Evolutionary conservation across 2,113 vertebrate species (phyloP).

Genomic region (Platichthys stellatus): DNA sequence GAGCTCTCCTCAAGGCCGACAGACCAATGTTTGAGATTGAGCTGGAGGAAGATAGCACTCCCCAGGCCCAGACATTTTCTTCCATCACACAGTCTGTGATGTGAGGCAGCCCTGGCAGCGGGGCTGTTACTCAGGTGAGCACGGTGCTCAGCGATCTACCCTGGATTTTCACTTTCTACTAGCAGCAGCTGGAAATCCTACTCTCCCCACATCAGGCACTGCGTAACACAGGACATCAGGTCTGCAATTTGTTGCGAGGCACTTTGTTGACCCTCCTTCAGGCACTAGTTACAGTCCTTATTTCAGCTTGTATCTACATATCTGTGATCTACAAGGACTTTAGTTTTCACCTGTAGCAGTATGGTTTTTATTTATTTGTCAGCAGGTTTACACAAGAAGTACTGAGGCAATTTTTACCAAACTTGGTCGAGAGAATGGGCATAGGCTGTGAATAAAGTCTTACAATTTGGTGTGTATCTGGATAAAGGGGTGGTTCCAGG

Average conservation of each 20-base stretch:
- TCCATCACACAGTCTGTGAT: constrained; percentile 56
- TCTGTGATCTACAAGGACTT: too few relatives aligned
- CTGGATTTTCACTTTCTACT: constrained; percentile 18
- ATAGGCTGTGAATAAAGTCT: too few relatives aligned
- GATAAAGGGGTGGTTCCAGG: too few relatives aligned
- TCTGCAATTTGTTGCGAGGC: constrained; percentile 15
- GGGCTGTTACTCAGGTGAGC: constrained; percentile 55
- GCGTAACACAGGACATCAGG: constrained; percentile 38
- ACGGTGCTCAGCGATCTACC: constrained; percentile 10
- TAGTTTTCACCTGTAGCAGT: neutral
- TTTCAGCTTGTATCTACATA: too few relatives aligned
- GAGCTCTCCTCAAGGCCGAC: constrained; percentile 48
- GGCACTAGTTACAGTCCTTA: too few relatives aligned
- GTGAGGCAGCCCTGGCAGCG: constrained; percentile 57
- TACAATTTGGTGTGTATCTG: too few relatives aligned
- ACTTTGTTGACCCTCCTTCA: neutral
- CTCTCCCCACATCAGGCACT: constrained; percentile 46
- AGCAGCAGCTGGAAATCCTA: constrained; percentile 13
- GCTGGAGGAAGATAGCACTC: constrained; percentile 58
- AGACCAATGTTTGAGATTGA: constrained; percentile 60
- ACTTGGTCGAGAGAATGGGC: too few relatives aligned
- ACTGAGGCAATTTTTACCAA: too few relatives aligned
- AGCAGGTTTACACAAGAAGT: too few relatives aligned
- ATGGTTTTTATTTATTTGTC: neutral
- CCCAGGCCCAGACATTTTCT: constrained; percentile 52